phyloP scores from a whole-genome alignment of 2,888 invertebrate species.

The Zaprionus lineosus region DNA sequence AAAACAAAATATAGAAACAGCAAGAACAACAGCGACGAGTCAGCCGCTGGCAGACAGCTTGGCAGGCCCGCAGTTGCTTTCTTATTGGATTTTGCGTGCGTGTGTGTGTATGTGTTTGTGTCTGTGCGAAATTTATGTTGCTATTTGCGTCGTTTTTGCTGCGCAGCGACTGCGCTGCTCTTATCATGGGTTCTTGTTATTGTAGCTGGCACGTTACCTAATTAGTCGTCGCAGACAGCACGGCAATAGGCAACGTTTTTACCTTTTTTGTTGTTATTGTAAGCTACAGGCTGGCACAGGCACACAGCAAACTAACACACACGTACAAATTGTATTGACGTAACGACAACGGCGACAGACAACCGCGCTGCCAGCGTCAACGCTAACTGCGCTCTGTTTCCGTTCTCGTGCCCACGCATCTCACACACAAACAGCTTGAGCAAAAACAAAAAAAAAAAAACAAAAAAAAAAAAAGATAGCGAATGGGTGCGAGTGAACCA shows the following conservation, averaged over 20 bases:
- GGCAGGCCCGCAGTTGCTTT: conserved; percentile 69
- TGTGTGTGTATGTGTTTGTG: conserved; percentile 32
- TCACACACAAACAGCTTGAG: conserved; percentile 39
- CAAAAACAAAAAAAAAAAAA: too few species aligned
- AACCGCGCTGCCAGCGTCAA: conserved; percentile 32
- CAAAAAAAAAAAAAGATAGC: too few species aligned
- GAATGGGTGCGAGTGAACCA: too few species aligned
- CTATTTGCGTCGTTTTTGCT: conserved; percentile 69
- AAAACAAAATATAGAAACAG: conserved; percentile 43
- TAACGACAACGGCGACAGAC: conserved; percentile 62
- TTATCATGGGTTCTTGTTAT: conserved; percentile 61
- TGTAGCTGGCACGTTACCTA: conserved; percentile 78
- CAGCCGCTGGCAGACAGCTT: conserved; percentile 73
- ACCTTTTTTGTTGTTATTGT: conserved; percentile 68
- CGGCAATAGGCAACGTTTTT: conserved; percentile 77
- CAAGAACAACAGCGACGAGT: conserved; percentile 30
- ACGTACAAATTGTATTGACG: conserved; percentile 57
- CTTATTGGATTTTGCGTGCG: conserved; percentile 68
- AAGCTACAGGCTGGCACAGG: conserved; percentile 46
- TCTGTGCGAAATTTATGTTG: conserved; percentile 73
- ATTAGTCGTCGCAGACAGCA: conserved; percentile 81
- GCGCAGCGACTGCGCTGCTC: conserved; percentile 69
- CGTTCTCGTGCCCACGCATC: conserved; percentile 76
- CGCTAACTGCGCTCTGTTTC: conserved; percentile 63
- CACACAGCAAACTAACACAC: conserved; percentile 12